phyloP scores from a whole-genome alignment of 2,797 vertebrate species.

The Catharus ustulatus region DNA sequence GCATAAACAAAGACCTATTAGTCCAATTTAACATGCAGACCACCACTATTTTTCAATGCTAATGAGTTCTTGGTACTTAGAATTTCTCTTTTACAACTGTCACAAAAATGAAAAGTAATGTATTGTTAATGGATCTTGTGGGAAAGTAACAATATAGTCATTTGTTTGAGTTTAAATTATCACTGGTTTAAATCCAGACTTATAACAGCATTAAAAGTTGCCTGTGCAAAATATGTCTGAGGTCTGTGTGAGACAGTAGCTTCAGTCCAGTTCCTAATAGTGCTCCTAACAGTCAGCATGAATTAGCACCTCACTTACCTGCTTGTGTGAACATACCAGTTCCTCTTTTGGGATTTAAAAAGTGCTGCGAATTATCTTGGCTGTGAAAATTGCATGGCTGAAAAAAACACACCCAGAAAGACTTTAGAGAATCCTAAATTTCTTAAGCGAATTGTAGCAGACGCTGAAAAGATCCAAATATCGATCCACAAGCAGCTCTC shows the following conservation, averaged over 20 bases:
- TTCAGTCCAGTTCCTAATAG: background rate
- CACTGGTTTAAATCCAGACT: background rate
- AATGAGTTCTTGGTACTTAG: background rate
- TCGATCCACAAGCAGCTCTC: background rate
- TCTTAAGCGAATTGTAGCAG: background rate
- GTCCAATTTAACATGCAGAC: background rate
- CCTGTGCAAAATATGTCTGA: background rate
- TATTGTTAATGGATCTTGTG: background rate
- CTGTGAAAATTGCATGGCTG: background rate
- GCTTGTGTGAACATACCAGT: background rate
- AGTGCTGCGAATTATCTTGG: background rate
- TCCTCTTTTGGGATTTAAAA: background rate
- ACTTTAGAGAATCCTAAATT: background rate
- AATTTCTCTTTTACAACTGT: background rate
- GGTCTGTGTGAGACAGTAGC: background rate
- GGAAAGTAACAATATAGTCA: background rate
- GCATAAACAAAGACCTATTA: background rate
- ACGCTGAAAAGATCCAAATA: background rate
- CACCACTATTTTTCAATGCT: background rate
- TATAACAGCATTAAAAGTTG: background rate
- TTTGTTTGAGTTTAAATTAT: background rate
- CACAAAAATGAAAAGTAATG: background rate
- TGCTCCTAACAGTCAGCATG: background rate
- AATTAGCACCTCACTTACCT: background rate
- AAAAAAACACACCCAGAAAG: background rate